These are phyloP conservation scores for Osmerus mordax DNA, from an alignment of 2,113 vertebrate genomes.

Conservation along the genomic window DNA sequence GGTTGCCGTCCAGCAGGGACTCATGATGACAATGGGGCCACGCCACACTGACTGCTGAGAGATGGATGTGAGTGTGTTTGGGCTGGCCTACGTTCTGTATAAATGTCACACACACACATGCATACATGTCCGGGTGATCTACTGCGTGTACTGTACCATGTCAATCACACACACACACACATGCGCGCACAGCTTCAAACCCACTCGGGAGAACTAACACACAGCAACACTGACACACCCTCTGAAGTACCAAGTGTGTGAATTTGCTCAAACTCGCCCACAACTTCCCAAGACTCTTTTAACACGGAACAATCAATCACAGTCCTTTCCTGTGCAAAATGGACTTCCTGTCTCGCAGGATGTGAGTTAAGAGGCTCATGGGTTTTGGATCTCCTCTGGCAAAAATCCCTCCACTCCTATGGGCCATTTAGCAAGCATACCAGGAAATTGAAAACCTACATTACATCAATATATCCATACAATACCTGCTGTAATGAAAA, in stretches of 20 bases:
- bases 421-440: not conserved
- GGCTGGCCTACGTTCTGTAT: not conserved
- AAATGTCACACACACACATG: slow-evolving; percentile 3
- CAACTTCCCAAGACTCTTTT: slow-evolving; percentile 28
- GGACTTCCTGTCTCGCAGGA: slow-evolving; percentile 58
- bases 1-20: too few species aligned
- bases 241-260: slow-evolving; percentile 49
- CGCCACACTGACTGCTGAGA: not conserved
- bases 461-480: not conserved
- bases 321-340: slow-evolving; percentile 53
- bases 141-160: too few species aligned
- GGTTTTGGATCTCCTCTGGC: slow-evolving; percentile 27
- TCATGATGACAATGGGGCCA: too few species aligned
- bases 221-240: slow-evolving; percentile 21
- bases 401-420: not conserved
- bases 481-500: too few species aligned
- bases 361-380: slow-evolving; percentile 41
- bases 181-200: not conserved
- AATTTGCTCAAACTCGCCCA: slow-evolving; percentile 38
- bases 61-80: not conserved
- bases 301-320: slow-evolving; percentile 51
- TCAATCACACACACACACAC: not conserved
- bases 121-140: not conserved
- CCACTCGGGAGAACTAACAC: not conserved
- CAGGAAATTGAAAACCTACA: not conserved